Evolutionary conservation across 2,113 vertebrate genomes (phyloP).

Genomic region (Halcyon senegalensis): DNA sequence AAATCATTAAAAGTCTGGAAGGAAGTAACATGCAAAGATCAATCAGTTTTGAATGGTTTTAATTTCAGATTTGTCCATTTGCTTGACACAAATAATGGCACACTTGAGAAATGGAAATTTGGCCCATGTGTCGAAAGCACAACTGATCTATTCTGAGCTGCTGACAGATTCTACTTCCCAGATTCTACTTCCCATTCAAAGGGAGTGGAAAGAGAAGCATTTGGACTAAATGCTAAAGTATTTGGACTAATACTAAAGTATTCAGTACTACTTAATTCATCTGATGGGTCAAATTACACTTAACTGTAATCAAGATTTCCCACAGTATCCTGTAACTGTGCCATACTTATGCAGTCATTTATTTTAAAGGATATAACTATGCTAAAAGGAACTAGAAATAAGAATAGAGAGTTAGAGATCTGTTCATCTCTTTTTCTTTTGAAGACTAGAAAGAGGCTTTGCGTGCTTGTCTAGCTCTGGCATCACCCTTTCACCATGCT

Average conservation of each 20-base stretch:
- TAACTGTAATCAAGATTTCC: not conserved
- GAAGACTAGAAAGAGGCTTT: not conserved
- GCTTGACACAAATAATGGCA: not conserved
- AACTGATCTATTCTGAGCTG: rapidly evolving
- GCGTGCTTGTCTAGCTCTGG: not conserved
- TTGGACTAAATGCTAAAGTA: not conserved
- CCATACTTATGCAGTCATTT: not conserved
- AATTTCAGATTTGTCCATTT: not conserved
- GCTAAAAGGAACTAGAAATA: not conserved
- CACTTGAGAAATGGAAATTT: not conserved
- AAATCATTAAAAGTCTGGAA: not conserved
- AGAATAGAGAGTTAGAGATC: not conserved
- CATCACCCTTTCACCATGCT: rapidly evolving
- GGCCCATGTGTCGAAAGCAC: rapidly evolving
- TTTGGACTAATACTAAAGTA: too few species aligned
- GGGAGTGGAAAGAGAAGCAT: not conserved
- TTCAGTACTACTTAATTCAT: not conserved
- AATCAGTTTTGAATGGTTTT: not conserved
- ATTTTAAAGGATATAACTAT: not conserved
- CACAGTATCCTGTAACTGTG: not conserved
- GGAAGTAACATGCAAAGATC: not conserved
- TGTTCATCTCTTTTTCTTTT: not conserved
- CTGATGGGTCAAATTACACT: not conserved
- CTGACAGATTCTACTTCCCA: not conserved
- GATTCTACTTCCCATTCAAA: not conserved